Evolutionary conservation across 2,888 invertebrate species (phyloP), one percentile per base, ranked within the genome.

Genomic region (Tetramorium bicarinatum): DNA sequence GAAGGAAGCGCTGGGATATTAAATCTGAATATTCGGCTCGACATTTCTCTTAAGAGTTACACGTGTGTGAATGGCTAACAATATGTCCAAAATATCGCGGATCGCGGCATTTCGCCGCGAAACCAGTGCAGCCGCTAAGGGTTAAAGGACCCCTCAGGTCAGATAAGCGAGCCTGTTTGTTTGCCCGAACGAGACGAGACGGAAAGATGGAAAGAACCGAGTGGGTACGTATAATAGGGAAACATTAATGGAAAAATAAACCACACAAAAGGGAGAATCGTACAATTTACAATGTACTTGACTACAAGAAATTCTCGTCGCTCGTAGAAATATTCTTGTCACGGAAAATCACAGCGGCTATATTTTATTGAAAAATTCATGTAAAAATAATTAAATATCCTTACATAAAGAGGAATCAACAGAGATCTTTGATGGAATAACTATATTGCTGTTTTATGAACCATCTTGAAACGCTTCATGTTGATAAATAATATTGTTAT

Each of bases 211-310:
- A 77, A 77, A 69, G 54, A 69, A 11, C 54, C 29, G 67, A 77
- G 44, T 34, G 64, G 3, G 11, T n/a, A 21, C 15, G 69, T 67
- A 77, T 77, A 77, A 77, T 77, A n/a, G 44, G 25, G 54, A 56
- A 77, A 67, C n/a, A 77, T 77, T 77, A 77, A 77, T 77, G 77
- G 29, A 77, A 67, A 69, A 77, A 69, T 77, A 44, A 77, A 56
- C 54, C 44, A 18, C n/a, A 56, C 54, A 69, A 77, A 56, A 69
- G 54, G 8, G 41, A 77, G 29, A 56, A 69, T 69, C 69, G 44
- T 54, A 18, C 54, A 67, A 77, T 77, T 77, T 67, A 77, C 41
- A 21, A 44, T 6, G 44, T 67, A 77, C 69, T 77, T 77, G 54
- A 47, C n/a, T 77, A 67, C 41, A 67, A 67, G 41, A 77, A 69